phyloP scores from a whole-genome alignment of 2,113 vertebrate genomes.

The Prunella fulvescens region DNA sequence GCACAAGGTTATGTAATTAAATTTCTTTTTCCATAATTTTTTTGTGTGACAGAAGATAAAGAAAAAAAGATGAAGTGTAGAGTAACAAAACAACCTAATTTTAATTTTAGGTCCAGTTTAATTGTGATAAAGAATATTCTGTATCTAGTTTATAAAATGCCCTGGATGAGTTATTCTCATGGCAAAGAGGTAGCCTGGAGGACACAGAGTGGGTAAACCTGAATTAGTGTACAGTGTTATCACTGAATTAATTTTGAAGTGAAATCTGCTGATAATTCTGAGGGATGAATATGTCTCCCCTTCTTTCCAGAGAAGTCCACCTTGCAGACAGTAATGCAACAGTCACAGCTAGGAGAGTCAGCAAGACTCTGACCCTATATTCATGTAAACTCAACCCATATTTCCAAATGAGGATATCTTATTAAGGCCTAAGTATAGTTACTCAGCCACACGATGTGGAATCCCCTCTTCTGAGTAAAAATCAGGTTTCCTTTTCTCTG shows the following conservation, averaged over 20 bases:
- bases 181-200: background rate
- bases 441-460: background rate
- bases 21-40: background rate
- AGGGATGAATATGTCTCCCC: background rate
- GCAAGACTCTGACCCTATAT: background rate
- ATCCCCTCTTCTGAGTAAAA: background rate
- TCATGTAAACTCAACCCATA: background rate
- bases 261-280: background rate
- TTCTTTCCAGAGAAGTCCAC: background rate
- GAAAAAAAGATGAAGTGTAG: background rate
- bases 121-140: background rate
- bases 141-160: background rate
- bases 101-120: too few species aligned
- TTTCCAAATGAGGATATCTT: background rate
- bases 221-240: background rate
- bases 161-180: background rate
- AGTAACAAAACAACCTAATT: background rate
- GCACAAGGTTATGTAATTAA: background rate
- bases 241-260: background rate
- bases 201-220: background rate
- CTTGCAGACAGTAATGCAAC: background rate
- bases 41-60: background rate
- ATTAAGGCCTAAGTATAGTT: background rate
- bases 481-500: background rate
- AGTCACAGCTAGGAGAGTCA: background rate